phyloP scores from a whole-genome alignment of 2,113 vertebrate species.

The Struthio camelus region DNA sequence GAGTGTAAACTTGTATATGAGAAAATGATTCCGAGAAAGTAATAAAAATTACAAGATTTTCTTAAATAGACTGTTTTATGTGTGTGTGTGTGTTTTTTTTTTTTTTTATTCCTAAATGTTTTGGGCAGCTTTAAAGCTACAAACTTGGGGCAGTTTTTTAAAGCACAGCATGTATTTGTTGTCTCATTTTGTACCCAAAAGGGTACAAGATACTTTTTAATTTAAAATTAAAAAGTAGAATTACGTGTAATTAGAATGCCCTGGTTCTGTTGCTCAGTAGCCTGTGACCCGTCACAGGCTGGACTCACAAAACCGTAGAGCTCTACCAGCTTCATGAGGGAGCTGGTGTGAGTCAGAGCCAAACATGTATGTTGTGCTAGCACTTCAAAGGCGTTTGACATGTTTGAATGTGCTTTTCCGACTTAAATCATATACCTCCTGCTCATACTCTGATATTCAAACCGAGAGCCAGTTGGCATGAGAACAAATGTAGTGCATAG shows the following conservation, averaged over 20 bases:
- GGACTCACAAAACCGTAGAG: not conserved
- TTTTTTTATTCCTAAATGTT: not conserved
- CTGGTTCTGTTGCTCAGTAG: not conserved
- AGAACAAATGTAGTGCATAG: not conserved
- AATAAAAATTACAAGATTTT: constrained; percentile 57
- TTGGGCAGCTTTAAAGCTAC: not conserved
- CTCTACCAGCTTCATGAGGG: not conserved
- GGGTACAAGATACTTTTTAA: not conserved
- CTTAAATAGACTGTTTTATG: constrained; percentile 20
- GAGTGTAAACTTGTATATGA: constrained; percentile 20
- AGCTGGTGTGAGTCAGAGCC: not conserved
- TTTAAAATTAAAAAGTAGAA: not conserved
- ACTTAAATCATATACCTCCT: not conserved
- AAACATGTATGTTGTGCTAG: not conserved
- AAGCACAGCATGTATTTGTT: not conserved
- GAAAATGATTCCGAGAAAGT: constrained; percentile 54
- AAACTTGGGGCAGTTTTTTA: not conserved
- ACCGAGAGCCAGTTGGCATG: not conserved
- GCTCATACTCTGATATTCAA: not conserved
- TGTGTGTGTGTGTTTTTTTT: too few relatives aligned
- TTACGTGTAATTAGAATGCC: not conserved
- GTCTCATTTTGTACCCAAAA: not conserved
- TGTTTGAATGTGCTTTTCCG: not conserved
- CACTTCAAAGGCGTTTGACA: not conserved
- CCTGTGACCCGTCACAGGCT: not conserved